These are phyloP conservation scores for Asteroscopus sphinx DNA, from an alignment of 2,888 invertebrate species.

Conservation along the genomic window DNA sequence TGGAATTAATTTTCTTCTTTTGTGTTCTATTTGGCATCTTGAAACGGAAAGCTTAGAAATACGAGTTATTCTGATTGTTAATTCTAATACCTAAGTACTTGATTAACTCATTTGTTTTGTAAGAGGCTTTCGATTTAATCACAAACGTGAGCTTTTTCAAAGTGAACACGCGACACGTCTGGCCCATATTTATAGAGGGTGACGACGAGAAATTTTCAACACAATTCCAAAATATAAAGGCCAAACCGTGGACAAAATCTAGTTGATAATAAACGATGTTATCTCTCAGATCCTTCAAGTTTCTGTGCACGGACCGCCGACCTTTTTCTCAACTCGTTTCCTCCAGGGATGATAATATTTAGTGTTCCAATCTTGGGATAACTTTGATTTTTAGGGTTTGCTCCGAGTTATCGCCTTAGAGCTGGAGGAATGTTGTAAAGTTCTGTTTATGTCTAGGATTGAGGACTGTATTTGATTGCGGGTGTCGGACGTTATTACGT, in stretches of 20 bases:
- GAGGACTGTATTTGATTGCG: slow-evolving; percentile 22
- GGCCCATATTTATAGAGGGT: slow-evolving; percentile 7
- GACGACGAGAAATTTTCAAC: slow-evolving; percentile 15
- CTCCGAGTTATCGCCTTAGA: slow-evolving; percentile 47
- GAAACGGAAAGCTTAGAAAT: too few relatives aligned
- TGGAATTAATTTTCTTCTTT: slow-evolving; percentile 1
- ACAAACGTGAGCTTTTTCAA: too few relatives aligned
- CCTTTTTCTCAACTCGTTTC: slow-evolving; percentile 54
- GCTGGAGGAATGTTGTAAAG: slow-evolving; percentile 46
- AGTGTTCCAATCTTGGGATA: slow-evolving; percentile 59
- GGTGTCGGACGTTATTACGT: slow-evolving; percentile 1
- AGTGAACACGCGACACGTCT: slow-evolving; percentile 2
- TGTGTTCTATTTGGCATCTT: too few relatives aligned
- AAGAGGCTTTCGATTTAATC: too few relatives aligned
- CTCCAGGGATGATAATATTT: slow-evolving; percentile 60
- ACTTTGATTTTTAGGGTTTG: slow-evolving; percentile 57
- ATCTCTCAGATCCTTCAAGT: slow-evolving; percentile 55
- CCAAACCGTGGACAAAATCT: slow-evolving; percentile 31
- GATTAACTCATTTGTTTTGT: too few relatives aligned
- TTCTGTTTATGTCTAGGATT: slow-evolving; percentile 39
- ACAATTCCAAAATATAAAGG: slow-evolving; percentile 29
- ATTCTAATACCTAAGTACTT: too few relatives aligned
- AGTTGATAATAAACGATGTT: slow-evolving; percentile 57
- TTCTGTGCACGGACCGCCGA: slow-evolving; percentile 42
- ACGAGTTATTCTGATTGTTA: too few relatives aligned